A percentile compares a stretch with the other conserved stretches of the same genome.
Evolutionary conservation across 2,888 invertebrate species (phyloP).

Genomic region (Stenodera caucasica): DNA sequence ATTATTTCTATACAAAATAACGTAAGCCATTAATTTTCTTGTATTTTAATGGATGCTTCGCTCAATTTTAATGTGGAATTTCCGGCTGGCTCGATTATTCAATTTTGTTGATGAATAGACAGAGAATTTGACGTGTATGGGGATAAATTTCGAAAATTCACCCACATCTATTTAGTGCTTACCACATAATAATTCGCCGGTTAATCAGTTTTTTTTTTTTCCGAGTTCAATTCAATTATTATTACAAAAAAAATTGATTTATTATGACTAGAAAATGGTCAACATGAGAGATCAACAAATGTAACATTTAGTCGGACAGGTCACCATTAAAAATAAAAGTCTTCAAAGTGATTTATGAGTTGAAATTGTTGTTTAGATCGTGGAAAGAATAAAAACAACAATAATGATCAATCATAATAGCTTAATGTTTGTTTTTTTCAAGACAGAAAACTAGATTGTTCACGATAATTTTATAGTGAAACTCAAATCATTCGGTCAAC

Average conservation of each 20-base stretch:
- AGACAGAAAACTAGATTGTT: too few species aligned
- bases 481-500: too few species aligned
- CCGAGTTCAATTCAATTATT: background rate
- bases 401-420: too few species aligned
- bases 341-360: too few species aligned
- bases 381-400: too few species aligned
- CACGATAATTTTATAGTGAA: too few species aligned
- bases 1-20: background rate
- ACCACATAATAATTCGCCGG: background rate
- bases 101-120: constrained; percentile 4
- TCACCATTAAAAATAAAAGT: background rate
- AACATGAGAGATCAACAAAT: background rate
- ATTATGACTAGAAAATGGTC: background rate
- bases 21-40: constrained; percentile 2
- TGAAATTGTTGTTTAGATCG: background rate
- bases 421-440: too few species aligned
- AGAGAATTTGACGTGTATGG: background rate
- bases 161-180: background rate
- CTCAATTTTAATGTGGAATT: background rate
- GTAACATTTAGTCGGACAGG: background rate
- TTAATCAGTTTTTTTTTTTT: background rate
- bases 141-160: background rate
- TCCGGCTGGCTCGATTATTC: background rate
- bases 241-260: background rate
- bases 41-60: constrained; percentile 1